phyloP scores from a whole-genome alignment of 2,888 invertebrate species.

The Halocaridina rubra region DNA sequence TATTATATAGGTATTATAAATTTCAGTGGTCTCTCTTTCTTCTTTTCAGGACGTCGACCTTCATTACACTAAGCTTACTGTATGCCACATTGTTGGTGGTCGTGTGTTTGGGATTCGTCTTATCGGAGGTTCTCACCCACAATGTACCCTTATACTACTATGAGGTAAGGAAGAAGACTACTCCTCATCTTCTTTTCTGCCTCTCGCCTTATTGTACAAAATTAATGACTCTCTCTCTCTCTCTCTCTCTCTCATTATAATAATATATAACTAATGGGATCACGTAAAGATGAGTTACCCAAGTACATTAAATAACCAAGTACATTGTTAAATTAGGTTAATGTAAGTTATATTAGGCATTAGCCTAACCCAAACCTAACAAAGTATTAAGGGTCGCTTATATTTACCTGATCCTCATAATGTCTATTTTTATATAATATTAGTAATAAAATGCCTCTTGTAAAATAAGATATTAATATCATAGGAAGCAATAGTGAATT shows the following conservation, averaged over 20 bases:
- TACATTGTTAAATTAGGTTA: too few relatives aligned
- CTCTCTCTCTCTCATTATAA: not conserved
- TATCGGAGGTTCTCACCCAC: constrained; percentile 94
- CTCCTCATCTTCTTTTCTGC: not conserved
- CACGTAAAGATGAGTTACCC: too few relatives aligned
- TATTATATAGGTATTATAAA: not conserved
- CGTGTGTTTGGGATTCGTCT: constrained; percentile 92
- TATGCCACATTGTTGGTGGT: constrained; percentile 95
- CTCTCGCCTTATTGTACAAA: not conserved
- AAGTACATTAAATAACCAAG: too few relatives aligned
- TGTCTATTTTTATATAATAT: too few relatives aligned
- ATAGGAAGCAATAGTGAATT: too few relatives aligned
- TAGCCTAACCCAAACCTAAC: too few relatives aligned
- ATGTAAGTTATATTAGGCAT: too few relatives aligned
- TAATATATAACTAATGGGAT: too few relatives aligned
- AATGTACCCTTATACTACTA: constrained; percentile 92
- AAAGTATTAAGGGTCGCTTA: too few relatives aligned
- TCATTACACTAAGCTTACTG: constrained; percentile 95
- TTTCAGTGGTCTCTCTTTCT: not conserved
- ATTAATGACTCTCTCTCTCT: not conserved
- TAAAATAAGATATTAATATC: too few relatives aligned
- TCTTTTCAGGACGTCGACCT: constrained; percentile 84
- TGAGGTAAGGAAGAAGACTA: constrained; percentile 76
- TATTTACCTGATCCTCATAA: too few relatives aligned
- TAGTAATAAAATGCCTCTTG: too few relatives aligned